A percentile compares a stretch with the other conserved stretches of the same genome.
Conservation (phyloP, 2,113 vertebrate genomes). For the Hemicordylus capensis region DNA sequence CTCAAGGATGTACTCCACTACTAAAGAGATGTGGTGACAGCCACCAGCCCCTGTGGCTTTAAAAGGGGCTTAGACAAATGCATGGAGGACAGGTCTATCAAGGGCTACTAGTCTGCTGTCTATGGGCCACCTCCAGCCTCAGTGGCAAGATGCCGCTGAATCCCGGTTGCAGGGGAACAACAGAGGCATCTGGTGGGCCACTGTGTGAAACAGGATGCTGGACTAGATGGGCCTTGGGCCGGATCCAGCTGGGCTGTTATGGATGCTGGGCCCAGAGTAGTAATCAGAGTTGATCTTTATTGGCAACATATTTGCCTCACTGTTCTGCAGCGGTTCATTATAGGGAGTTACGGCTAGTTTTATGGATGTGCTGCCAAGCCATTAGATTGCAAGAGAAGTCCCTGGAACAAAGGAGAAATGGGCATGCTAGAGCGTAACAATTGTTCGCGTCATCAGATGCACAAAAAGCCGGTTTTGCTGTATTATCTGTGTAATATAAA, state of each 20-base stretch:
- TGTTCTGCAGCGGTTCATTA: neutral
- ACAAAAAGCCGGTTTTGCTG: fast-evolving
- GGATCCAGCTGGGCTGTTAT: neutral
- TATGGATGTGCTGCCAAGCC: neutral
- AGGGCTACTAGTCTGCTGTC: too few relatives aligned
- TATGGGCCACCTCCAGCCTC: too few relatives aligned
- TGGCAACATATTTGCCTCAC: neutral
- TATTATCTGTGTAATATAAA: neutral
- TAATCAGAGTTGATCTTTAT: fast-evolving
- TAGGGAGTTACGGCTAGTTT: neutral
- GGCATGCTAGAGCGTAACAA: neutral
- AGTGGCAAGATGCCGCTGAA: too few relatives aligned
- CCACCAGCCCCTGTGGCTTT: too few relatives aligned
- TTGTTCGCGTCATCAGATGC: neutral
- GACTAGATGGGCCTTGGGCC: too few relatives aligned
- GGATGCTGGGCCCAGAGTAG: neutral
- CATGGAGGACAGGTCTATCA: too few relatives aligned
- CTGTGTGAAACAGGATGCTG: too few relatives aligned
- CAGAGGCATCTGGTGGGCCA: too few relatives aligned
- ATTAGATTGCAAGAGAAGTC: neutral
- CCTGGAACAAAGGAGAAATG: neutral
- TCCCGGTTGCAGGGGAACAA: too few relatives aligned
- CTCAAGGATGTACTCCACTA: too few relatives aligned
- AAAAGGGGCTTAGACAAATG: too few relatives aligned
- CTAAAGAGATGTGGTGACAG: too few relatives aligned